Conservation (phyloP, 2,113 vertebrate species). For the Trochalopteron elliotii region DNA sequence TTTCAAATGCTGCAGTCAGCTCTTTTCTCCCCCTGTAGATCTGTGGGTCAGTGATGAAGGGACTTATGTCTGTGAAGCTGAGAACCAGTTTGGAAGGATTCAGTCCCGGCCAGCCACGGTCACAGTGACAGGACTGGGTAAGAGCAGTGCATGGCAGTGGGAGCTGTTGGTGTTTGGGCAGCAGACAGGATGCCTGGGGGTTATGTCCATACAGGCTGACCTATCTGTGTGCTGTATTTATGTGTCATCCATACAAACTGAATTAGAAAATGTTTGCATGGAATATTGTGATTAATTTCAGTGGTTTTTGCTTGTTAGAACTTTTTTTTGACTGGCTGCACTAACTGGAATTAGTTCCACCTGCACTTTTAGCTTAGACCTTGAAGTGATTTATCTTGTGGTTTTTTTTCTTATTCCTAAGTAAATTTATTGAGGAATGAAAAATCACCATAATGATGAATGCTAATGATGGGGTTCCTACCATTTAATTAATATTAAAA, state of each 20-base stretch:
- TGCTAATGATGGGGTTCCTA: not conserved
- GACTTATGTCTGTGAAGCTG: conserved; percentile 90
- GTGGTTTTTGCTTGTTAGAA: not conserved
- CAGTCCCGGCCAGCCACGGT: conserved; percentile 76
- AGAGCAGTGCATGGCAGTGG: not conserved
- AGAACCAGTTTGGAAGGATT: conserved; percentile 93
- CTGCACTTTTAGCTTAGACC: not conserved
- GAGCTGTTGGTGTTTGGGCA: not conserved
- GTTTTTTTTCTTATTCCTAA: not conserved
- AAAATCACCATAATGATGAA: not conserved
- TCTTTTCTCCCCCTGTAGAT: conserved; percentile 63
- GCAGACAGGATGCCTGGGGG: not conserved
- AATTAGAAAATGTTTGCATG: not conserved
- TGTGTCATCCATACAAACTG: not conserved
- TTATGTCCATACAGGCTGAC: not conserved
- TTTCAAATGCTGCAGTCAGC: not conserved
- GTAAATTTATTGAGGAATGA: not conserved
- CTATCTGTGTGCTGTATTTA: not conserved
- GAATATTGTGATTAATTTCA: not conserved
- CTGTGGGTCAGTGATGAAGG: conserved; percentile 91
- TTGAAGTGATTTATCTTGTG: not conserved
- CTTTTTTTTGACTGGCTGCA: not conserved
- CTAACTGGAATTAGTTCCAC: not conserved
- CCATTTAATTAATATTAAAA: not conserved
- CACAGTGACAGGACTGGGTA: conserved; percentile 93